Percentiles rank a stretch among this genome's conserved stretches.
Conservation (phyloP, 2,888 invertebrate species). For the Conus canariensis region DNA sequence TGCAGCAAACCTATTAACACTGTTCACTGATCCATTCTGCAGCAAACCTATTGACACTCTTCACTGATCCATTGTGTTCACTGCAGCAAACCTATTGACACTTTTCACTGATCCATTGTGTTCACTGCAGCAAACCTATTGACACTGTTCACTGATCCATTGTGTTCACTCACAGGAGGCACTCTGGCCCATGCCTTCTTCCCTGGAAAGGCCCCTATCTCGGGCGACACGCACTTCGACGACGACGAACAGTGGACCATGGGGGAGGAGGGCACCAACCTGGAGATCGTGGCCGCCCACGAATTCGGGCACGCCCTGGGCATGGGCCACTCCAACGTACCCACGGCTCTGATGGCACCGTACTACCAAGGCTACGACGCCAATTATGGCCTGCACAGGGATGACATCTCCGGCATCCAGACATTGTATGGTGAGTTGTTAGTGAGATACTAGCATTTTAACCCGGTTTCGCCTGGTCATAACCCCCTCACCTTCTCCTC, state of each 20-base stretch:
- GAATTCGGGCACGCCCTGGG: conserved; percentile 78
- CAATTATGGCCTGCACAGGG: conserved; percentile 70
- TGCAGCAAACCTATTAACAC: no score
- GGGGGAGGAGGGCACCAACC: conserved; percentile 56
- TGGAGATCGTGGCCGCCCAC: conserved; percentile 76
- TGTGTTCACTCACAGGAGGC: conserved; percentile 59
- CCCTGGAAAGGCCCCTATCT: conserved; percentile 67
- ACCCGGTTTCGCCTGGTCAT: no score
- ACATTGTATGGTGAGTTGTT: conserved; percentile 71
- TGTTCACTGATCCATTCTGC: no score
- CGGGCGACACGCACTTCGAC: conserved; percentile 77
- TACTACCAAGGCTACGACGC: conserved; percentile 75
- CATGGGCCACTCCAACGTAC: conserved; percentile 73
- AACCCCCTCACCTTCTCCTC: no score
- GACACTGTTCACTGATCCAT: no score
- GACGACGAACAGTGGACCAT: conserved; percentile 76
- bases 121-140: no score
- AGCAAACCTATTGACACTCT: no score
- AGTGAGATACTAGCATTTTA: no score
- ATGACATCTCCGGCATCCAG: conserved; percentile 75
- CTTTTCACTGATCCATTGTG: no score
- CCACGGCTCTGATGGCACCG: conserved; percentile 76
- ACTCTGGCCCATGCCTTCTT: conserved; percentile 77
- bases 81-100: no score
- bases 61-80: no score